Base-by-base conservation (phyloP, 2,888 invertebrate species). In the Archaeoteleia sp. region DNA sequence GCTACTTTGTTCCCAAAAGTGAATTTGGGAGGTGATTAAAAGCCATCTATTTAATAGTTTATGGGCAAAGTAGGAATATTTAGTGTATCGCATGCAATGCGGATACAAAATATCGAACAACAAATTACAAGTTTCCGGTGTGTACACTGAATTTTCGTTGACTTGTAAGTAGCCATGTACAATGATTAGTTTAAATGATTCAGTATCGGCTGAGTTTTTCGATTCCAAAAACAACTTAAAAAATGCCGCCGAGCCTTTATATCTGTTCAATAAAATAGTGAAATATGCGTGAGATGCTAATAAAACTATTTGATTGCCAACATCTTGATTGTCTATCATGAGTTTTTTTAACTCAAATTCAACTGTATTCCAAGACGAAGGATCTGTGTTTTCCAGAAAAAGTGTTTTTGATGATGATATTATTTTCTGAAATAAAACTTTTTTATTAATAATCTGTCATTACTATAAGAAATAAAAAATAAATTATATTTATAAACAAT, bases 1-100 rank as follows among this genome's bases (percentile, higher is more conserved):
- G n/a, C 72, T 76, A 20, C 71, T 63, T 1, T 79, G 77, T 12
- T 39, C 20, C 81, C 82, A 82, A 35, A 86, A 85, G 58, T 77
- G 61, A 17, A 85, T 86, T 20, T 84, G 84, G 55, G 78, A 74
- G 0, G 87, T 80, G 78, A 86, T 87, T 58, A 86, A 84, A 45
- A 87, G 85, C 74, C 87, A 84, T 1, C 60, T 80, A 34, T 84
- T 82, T 6, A 89, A 80, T 54, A 86, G 86, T 82, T 88, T 89
- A 49, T 88, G 88, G 30, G 86, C 84, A 39, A 88, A 83, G 67
- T 87, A 88, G 65, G 88, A 88, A 70, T 86, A 85, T 74, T 84
- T 85, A n/a, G 88, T 87, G 72, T 90, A 90, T 65, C 48, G 86
- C 80, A 87, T 87, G 86, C 77, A 87, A 82, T 86, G 86, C 78